A percentile compares a stretch with the other conserved stretches of the same genome.
Evolutionary conservation across 1,140 invertebrate species (phyloP).

Genomic region (Wasmannia auropunctata): DNA sequence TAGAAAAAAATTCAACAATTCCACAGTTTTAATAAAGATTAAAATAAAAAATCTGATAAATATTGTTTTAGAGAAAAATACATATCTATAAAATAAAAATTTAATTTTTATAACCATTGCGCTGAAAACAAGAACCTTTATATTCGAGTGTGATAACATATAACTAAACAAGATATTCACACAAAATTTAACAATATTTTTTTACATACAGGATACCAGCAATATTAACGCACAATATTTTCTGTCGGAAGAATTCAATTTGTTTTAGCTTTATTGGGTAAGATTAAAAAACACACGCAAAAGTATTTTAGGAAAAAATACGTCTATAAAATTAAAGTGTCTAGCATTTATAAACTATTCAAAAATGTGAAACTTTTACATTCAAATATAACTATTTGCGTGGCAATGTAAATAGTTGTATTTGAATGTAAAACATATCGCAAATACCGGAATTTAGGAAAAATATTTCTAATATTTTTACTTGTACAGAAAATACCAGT

Average conservation of each 20-base stretch:
- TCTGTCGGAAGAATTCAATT: slow-evolving; percentile 30
- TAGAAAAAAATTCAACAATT: neutral
- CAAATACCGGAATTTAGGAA: neutral
- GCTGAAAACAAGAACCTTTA: slow-evolving; percentile 9
- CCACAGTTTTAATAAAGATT: neutral
- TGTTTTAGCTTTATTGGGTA: slow-evolving; percentile 25
- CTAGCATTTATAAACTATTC: neutral
- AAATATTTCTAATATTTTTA: slow-evolving; percentile 27
- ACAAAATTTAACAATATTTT: slow-evolving; percentile 34
- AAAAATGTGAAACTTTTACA: neutral
- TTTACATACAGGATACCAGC: slow-evolving; percentile 11
- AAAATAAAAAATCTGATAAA: neutral
- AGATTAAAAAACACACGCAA: slow-evolving; percentile 16
- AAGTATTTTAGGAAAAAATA: slow-evolving; percentile 9
- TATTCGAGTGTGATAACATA: slow-evolving; percentile 2
- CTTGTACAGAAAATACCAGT: neutral
- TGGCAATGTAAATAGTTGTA: neutral
- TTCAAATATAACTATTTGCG: neutral
- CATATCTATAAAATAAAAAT: slow-evolving; percentile 12
- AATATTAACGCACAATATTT: slow-evolving; percentile 15
- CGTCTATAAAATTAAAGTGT: slow-evolving; percentile 10
- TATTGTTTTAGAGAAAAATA: neutral
- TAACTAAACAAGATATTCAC: neutral
- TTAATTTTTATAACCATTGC: slow-evolving; percentile 31
- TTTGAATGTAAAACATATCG: neutral